Conservation (phyloP, 2,113 vertebrate genomes). For the Phoenicopterus ruber region DNA sequence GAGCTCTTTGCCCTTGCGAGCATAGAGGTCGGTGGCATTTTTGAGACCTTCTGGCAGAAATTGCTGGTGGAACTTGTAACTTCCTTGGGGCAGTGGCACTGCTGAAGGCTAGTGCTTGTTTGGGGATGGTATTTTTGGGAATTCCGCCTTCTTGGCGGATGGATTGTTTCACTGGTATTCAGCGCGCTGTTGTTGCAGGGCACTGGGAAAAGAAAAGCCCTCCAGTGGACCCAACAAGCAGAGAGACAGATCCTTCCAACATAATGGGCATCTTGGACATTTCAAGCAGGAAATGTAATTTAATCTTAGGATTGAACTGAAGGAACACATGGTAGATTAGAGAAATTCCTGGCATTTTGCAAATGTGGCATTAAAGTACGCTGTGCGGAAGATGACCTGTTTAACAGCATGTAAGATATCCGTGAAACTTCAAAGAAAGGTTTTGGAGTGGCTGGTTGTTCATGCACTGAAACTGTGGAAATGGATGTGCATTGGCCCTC, state of each 20-base stretch:
- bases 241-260: background rate
- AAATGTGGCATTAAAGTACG: background rate
- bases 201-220: background rate
- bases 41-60: background rate
- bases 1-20: background rate
- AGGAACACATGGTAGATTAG: background rate
- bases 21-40: background rate
- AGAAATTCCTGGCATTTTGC: background rate
- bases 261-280: background rate
- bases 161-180: background rate
- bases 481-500: fast-evolving
- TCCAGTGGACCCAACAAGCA: background rate
- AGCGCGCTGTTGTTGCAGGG: background rate
- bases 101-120: background rate
- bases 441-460: background rate
- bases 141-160: background rate
- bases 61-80: background rate
- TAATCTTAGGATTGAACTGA: background rate
- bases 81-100: background rate
- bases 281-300: background rate
- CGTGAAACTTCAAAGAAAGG: no score
- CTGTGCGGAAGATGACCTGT: background rate
- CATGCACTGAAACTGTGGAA: background rate
- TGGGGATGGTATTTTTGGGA: background rate
- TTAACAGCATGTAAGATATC: background rate